A percentile compares a stretch with the other conserved stretches of the same genome.
phyloP scores from a whole-genome alignment of 1,140 invertebrate genomes.

The Hyposmocoma kahamanoa region DNA sequence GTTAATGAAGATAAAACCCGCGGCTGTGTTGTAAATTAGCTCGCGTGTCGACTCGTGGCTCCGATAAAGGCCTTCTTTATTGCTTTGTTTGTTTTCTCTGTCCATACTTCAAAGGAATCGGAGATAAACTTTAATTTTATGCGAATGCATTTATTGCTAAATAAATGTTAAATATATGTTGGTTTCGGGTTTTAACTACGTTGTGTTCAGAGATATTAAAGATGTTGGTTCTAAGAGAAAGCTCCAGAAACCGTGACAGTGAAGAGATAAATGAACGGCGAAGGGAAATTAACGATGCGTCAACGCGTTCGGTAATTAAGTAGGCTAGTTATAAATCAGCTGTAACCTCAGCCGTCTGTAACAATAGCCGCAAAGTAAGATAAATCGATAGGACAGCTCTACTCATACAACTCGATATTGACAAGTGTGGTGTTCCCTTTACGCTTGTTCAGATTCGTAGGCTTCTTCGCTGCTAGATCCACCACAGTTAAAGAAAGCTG shows the following conservation, averaged over 20 bases:
- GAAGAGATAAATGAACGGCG: slow-evolving; percentile 25
- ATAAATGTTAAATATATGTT: slow-evolving; percentile 26
- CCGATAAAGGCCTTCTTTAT: slow-evolving; percentile 72
- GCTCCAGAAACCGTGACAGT: slow-evolving; percentile 21
- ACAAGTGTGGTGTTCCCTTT: slow-evolving; percentile 48
- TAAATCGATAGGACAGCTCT: slow-evolving; percentile 57
- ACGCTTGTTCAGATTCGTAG: slow-evolving; percentile 28
- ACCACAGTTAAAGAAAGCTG: too few relatives aligned
- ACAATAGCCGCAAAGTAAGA: slow-evolving; percentile 66
- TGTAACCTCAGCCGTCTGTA: slow-evolving; percentile 43
- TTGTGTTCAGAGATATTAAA: slow-evolving; percentile 17
- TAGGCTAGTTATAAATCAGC: slow-evolving; percentile 60
- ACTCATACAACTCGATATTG: slow-evolving; percentile 56
- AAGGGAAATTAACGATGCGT: slow-evolving; percentile 46
- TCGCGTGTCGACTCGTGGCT: slow-evolving; percentile 70
- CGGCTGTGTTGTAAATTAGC: slow-evolving; percentile 73
- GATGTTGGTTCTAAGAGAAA: slow-evolving; percentile 28
- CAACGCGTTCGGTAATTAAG: slow-evolving; percentile 53
- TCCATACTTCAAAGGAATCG: slow-evolving; percentile 67
- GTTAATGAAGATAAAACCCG: slow-evolving; percentile 73
- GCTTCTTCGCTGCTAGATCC: too few relatives aligned
- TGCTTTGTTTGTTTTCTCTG: slow-evolving; percentile 72
- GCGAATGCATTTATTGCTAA: slow-evolving; percentile 64
- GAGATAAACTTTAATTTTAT: slow-evolving; percentile 71
- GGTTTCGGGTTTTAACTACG: slow-evolving; percentile 28